These are phyloP conservation scores for Dendronephthya gigantea DNA, from an alignment of 64 coral and sea anemone species.

Conservation along the genomic window DNA sequence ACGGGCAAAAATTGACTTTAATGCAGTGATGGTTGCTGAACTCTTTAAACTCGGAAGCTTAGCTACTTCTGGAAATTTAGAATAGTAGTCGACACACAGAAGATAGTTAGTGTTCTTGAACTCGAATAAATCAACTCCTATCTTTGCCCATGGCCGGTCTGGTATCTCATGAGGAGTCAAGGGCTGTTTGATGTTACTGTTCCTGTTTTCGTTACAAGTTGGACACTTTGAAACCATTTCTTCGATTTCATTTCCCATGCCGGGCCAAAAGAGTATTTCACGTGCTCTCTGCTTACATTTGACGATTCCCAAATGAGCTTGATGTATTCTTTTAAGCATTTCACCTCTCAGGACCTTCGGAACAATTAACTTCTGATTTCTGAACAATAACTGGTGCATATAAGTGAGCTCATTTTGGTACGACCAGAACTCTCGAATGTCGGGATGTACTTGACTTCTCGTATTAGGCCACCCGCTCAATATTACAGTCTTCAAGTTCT, in stretches of 20 bases:
- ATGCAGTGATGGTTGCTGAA: constrained; percentile 18
- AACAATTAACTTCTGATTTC: constrained; percentile 20
- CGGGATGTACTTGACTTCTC: not conserved
- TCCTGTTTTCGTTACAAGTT: constrained; percentile 29
- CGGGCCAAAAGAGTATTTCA: constrained; percentile 27
- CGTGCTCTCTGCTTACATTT: constrained; percentile 36
- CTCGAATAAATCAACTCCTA: not conserved
- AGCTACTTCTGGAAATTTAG: not conserved
- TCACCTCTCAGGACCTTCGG: not conserved
- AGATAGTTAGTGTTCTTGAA: not conserved
- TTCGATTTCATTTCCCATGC: constrained; percentile 29
- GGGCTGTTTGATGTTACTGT: constrained; percentile 3
- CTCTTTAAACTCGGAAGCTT: constrained; percentile 25
- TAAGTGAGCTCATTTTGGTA: constrained; percentile 1
- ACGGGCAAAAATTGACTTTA: constrained; percentile 40
- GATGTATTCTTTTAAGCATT: not conserved
- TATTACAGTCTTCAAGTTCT: not conserved
- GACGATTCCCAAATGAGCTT: not conserved
- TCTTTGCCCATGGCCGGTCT: not conserved
- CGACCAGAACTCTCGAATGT: not conserved
- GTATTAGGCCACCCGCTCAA: not conserved
- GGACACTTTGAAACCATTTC: constrained; percentile 34
- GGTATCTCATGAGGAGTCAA: constrained; percentile 1
- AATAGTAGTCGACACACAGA: not conserved
- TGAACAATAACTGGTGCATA: not conserved